A percentile compares a stretch with the other conserved stretches of the same genome.
These are phyloP conservation scores for Drosophila prolongata DNA, from an alignment of 2,888 invertebrate species.

Conservation along the genomic window DNA sequence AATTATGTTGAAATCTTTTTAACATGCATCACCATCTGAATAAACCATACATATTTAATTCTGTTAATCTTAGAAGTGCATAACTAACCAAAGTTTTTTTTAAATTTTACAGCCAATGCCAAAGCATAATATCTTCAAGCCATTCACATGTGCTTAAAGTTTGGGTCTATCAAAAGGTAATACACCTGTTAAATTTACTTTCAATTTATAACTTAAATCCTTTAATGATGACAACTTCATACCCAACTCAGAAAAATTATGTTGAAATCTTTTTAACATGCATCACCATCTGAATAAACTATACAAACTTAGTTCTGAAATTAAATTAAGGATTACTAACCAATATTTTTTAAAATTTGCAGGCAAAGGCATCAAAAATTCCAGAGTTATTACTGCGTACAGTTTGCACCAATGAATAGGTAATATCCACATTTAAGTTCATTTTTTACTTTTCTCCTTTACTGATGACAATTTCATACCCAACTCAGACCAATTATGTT, in stretches of 20 bases:
- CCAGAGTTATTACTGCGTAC: too few relatives aligned
- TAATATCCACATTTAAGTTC: neutral
- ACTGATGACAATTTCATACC: slow-evolving; percentile 64
- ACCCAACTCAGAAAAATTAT: slow-evolving; percentile 50
- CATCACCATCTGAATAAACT: slow-evolving; percentile 58
- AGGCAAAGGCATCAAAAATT: neutral
- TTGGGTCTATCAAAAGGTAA: neutral
- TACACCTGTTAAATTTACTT: neutral
- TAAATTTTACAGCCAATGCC: neutral
- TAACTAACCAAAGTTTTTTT: neutral
- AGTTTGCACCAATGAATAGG: neutral
- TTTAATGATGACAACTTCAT: slow-evolving; percentile 62
- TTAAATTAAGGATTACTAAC: too few relatives aligned
- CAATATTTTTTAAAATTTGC: neutral
- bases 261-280: slow-evolving; percentile 63
- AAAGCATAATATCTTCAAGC: neutral
- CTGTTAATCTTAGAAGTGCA: too few relatives aligned
- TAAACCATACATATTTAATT: neutral
- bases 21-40: slow-evolving; percentile 77
- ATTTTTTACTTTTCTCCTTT: neutral
- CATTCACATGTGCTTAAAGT: neutral
- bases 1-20: slow-evolving; percentile 52
- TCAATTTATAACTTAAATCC: neutral
- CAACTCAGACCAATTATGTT: slow-evolving; percentile 51
- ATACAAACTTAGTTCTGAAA: too few relatives aligned